These are phyloP conservation scores for Cavia aperea DNA, from an alignment of 2,113 vertebrate genomes.

Conservation along the genomic window DNA sequence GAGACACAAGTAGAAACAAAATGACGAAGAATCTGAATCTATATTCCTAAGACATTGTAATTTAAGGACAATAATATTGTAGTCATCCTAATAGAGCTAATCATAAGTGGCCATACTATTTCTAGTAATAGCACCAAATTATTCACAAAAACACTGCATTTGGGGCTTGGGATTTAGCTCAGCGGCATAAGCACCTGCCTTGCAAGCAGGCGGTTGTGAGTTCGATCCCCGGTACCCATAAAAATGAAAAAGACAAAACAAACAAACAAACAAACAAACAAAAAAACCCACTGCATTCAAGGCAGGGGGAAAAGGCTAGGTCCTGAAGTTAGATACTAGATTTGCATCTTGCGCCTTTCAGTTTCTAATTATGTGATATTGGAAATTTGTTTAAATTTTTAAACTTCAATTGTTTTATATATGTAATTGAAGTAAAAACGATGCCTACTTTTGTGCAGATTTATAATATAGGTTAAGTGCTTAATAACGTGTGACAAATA, in stretches of 20 bases:
- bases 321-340: background rate
- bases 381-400: background rate
- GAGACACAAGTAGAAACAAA: background rate
- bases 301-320: background rate
- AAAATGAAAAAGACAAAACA: no score
- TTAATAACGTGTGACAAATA: background rate
- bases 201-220: no score
- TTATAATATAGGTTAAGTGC: background rate
- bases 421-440: background rate
- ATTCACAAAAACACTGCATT: background rate
- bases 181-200: no score
- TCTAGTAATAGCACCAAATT: background rate
- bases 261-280: no score
- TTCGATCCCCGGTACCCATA: no score
- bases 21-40: background rate
- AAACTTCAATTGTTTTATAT: background rate
- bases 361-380: background rate
- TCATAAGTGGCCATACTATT: background rate
- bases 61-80: background rate
- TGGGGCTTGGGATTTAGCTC: no score
- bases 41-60: background rate
- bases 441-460: background rate
- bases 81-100: background rate
- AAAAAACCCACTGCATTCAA: background rate
- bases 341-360: background rate